Conservation (phyloP, 2,888 invertebrate genomes). For the Ecliptopera silaceata region DNA sequence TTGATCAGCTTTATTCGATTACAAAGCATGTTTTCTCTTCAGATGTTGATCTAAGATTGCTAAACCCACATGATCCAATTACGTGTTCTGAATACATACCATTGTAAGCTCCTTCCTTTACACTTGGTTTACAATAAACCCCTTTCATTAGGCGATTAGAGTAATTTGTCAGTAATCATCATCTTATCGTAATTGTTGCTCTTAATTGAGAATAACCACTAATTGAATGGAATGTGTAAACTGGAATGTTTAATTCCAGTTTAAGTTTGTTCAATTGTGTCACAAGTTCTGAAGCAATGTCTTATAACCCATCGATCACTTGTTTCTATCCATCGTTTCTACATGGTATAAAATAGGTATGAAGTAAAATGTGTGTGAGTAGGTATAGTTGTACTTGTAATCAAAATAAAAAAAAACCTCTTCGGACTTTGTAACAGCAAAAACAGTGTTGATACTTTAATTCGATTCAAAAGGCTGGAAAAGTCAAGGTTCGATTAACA, state of each 20-base stretch:
- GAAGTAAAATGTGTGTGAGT: too few species aligned
- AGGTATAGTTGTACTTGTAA: too few species aligned
- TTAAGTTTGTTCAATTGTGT: too few species aligned
- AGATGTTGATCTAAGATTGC: constrained; percentile 17
- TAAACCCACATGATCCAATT: constrained; percentile 28
- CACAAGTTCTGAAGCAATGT: too few species aligned
- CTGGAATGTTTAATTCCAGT: too few species aligned
- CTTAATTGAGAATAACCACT: constrained; percentile 34
- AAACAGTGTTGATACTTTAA: constrained; percentile 55
- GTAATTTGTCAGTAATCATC: constrained; percentile 34
- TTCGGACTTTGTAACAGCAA: constrained; percentile 23
- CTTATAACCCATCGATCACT: too few species aligned
- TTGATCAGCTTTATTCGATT: constrained; percentile 6
- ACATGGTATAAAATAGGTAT: too few species aligned
- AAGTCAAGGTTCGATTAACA: constrained; percentile 79
- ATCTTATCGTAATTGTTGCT: constrained; percentile 30
- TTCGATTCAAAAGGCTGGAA: constrained; percentile 65
- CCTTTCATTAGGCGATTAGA: constrained; percentile 12
- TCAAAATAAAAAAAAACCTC: constrained; percentile 3
- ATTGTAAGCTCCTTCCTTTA: constrained; percentile 23
- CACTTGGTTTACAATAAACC: constrained; percentile 18
- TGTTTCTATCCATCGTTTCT: too few species aligned
- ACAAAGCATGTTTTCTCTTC: constrained; percentile 12
- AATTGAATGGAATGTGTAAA: constrained; percentile 17
- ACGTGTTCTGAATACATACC: constrained; percentile 25